Base-by-base conservation (phyloP, 1,140 invertebrate species). In the Dendrolimus punctatus region DNA sequence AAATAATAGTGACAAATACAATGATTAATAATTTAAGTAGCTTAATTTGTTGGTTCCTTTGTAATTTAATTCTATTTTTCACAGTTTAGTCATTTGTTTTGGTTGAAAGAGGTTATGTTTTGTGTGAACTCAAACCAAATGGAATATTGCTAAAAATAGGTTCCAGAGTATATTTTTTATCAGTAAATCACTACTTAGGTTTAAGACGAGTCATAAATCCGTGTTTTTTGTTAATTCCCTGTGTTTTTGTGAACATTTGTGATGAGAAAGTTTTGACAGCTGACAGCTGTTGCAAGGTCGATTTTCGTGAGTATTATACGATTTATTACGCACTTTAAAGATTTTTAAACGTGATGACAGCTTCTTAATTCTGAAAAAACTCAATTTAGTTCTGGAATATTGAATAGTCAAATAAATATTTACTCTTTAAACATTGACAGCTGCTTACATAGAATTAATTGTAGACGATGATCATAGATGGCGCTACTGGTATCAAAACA, bases 241-340 rank as follows among this genome's bases (percentile, higher is more conserved):
- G 76, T 73, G 76, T 76, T 80, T 76, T 80, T 77, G 78, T 77
- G 77, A 78, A 64, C 76, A 85, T 85, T 80, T 85, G 80, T 79
- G 78, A 70, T 55, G 62, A 23, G 23, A 81, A 76, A 76, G 72
- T 80, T 85, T 81, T 82, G 80, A 83, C 80, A 85, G 76, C 53
- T 85, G 78, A 73, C 80, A 83, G 70, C 69, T 73, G 74, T 69
- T 67, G 49, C 61, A 50, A 61, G 49, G 61, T 56, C 59, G 62
- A 50, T 53, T 57, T 62, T 10, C 45, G 62, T 68, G 51, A 64
- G 64, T 74, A 75, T 62, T 60, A 47, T 46, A 52, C 40, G 46
- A 53, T 55, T 49, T 49, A 48, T 43, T 39, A 39, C 2, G n/a
- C 23, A 23, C 23, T 23, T 23, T 23, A 23, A 3, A 23, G 23